Percentiles rank a stretch among this genome's conserved stretches.
Evolutionary conservation across 2,888 invertebrate genomes (phyloP).

Genomic region (Agrypnus murinus): DNA sequence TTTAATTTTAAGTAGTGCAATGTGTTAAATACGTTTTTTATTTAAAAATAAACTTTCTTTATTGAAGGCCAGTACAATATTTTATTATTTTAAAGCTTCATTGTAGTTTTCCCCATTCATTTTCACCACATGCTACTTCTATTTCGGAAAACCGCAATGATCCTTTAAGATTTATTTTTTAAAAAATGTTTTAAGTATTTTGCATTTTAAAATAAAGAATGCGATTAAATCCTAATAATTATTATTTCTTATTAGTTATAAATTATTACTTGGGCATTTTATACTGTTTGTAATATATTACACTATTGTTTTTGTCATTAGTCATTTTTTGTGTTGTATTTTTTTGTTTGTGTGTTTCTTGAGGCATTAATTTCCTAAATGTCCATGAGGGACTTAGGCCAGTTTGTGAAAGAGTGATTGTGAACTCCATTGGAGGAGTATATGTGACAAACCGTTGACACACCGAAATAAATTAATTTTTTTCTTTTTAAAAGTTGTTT

Average conservation of each 20-base stretch:
- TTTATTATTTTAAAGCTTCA: background rate
- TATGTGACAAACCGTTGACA: conserved; percentile 48
- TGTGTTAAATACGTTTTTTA: conserved; percentile 58
- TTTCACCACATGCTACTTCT: no score
- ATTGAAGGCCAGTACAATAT: conserved; percentile 44
- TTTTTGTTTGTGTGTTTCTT: conserved; percentile 58
- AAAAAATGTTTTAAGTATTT: no score
- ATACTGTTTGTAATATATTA: conserved; percentile 62
- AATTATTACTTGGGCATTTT: conserved; percentile 66
- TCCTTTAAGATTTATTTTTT: no score
- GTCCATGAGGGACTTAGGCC: conserved; percentile 68
- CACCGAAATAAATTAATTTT: conserved; percentile 35
- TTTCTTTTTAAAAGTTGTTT: background rate
- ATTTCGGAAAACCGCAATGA: no score
- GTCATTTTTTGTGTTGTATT: no score
- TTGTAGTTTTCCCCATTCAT: no score
- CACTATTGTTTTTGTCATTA: conserved; percentile 62
- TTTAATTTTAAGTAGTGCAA: conserved; percentile 63
- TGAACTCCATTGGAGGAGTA: conserved; percentile 35
- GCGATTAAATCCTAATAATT: conserved; percentile 46
- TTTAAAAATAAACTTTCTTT: conserved; percentile 41
- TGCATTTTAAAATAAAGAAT: no score
- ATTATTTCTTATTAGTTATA: conserved; percentile 56
- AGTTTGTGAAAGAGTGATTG: conserved; percentile 60
- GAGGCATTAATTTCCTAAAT: conserved; percentile 55